A percentile compares a stretch with the other conserved stretches of the same genome.
Evolutionary conservation across 2,113 vertebrate genomes (phyloP).

Genomic region (Prionailurus viverrinus): DNA sequence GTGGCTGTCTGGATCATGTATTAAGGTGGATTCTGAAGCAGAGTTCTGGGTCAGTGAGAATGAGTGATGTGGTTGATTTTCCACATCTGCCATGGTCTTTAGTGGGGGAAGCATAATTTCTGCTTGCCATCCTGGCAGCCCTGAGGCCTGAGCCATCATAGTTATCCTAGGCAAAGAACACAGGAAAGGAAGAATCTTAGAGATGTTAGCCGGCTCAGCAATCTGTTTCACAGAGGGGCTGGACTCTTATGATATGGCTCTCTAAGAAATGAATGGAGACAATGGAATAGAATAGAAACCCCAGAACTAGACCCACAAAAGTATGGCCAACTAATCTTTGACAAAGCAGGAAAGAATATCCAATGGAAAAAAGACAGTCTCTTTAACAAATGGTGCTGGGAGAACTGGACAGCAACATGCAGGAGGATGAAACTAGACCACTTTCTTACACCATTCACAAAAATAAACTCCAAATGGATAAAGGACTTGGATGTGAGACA

Average conservation of each 20-base stretch:
- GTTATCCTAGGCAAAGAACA: conserved; percentile 43
- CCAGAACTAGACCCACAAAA: too few species aligned
- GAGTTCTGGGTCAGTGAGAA: conserved; percentile 4
- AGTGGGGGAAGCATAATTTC: neutral
- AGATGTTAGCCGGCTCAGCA: conserved; percentile 7
- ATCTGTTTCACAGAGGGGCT: neutral
- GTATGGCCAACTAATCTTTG: too few species aligned
- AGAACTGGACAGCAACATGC: too few species aligned
- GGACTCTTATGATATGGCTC: conserved; percentile 7
- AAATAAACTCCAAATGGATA: too few species aligned
- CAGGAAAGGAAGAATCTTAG: neutral
- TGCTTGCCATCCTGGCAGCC: neutral
- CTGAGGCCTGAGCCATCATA: conserved; percentile 24
- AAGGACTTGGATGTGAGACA: too few species aligned
- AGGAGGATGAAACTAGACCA: too few species aligned
- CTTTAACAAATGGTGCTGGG: too few species aligned
- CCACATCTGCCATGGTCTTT: conserved; percentile 13
- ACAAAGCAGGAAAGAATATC: too few species aligned
- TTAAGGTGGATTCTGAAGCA: conserved; percentile 51
- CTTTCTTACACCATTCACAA: too few species aligned
- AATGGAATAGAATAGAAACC: too few species aligned
- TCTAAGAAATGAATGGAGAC: conserved; percentile 38
- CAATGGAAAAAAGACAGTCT: too few species aligned
- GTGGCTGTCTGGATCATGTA: neutral
- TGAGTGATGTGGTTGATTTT: conserved; percentile 15